Percentiles rank a stretch among this genome's conserved stretches.
Evolutionary conservation across 2,888 invertebrate species (phyloP).

Genomic region (Rhorus exstirpatorius): DNA sequence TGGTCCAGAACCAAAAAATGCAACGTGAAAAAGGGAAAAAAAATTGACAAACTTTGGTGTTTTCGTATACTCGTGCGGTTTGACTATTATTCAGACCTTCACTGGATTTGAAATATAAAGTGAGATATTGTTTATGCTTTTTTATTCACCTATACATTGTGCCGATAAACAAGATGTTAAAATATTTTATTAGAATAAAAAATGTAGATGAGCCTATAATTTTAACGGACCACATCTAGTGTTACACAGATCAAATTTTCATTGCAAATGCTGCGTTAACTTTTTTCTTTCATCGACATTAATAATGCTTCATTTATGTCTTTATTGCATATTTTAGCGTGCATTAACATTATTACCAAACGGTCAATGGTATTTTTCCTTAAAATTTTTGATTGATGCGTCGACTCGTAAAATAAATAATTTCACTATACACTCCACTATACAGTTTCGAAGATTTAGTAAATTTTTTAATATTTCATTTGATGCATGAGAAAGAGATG

Average conservation of each 20-base stretch:
- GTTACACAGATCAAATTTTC: conserved; percentile 25
- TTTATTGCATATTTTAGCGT: conserved; percentile 8
- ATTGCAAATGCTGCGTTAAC: conserved; percentile 19
- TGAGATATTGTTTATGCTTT: too few relatives aligned
- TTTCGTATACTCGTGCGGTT: too few relatives aligned
- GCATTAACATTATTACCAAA: conserved; percentile 3
- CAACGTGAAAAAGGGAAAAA: too few relatives aligned
- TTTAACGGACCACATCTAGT: conserved; percentile 1
- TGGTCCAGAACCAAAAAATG: too few relatives aligned
- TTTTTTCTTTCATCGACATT: background rate
- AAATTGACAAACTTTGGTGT: too few relatives aligned
- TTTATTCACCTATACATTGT: background rate
- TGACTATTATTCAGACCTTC: too few relatives aligned
- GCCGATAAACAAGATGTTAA: background rate
- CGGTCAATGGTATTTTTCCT: background rate
- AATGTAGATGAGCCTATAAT: background rate
- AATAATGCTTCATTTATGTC: background rate
- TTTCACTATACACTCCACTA: background rate
- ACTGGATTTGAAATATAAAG: too few relatives aligned
- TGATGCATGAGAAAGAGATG: conserved; percentile 8
- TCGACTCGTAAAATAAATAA: conserved; percentile 3
- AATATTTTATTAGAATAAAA: background rate
- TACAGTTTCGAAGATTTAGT: background rate
- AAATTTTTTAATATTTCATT: background rate
- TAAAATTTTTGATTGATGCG: conserved; percentile 6